Evolutionary conservation across 2,888 invertebrate species (phyloP).

Genomic region (Disparrhopalites patrizii): DNA sequence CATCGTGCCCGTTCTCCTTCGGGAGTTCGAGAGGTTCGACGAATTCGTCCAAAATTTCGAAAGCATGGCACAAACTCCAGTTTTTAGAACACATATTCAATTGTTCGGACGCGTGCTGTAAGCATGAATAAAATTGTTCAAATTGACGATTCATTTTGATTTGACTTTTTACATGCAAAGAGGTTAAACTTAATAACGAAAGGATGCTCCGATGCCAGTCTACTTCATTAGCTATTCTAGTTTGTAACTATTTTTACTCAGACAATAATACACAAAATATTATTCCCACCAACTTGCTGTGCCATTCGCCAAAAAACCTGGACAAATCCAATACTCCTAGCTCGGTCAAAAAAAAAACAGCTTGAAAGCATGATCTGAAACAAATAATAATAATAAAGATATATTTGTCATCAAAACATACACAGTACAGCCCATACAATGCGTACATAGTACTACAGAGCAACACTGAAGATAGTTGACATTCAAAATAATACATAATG

Average conservation of each 20-base stretch:
- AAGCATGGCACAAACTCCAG: background rate
- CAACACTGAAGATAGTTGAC: too few relatives aligned
- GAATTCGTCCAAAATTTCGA: background rate
- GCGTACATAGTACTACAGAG: too few relatives aligned
- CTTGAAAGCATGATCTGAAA: too few relatives aligned
- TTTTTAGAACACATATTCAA: background rate
- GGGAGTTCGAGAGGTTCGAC: background rate
- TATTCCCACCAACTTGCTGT: background rate
- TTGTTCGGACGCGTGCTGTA: background rate
- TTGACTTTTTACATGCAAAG: background rate
- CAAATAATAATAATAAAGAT: too few relatives aligned
- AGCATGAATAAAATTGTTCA: background rate
- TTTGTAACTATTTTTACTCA: too few relatives aligned
- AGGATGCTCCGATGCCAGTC: too few relatives aligned
- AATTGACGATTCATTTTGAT: background rate
- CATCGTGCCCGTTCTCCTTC: background rate
- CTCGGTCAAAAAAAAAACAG: slow-evolving; percentile 5
- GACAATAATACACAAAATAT: too few relatives aligned
- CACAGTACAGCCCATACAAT: too few relatives aligned
- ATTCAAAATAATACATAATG: too few relatives aligned
- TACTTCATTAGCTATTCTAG: too few relatives aligned
- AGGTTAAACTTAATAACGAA: too few relatives aligned
- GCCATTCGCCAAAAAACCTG: background rate
- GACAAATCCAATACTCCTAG: background rate
- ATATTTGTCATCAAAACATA: too few relatives aligned